phyloP scores from a whole-genome alignment of 2,113 vertebrate species.

The Naja naja region DNA sequence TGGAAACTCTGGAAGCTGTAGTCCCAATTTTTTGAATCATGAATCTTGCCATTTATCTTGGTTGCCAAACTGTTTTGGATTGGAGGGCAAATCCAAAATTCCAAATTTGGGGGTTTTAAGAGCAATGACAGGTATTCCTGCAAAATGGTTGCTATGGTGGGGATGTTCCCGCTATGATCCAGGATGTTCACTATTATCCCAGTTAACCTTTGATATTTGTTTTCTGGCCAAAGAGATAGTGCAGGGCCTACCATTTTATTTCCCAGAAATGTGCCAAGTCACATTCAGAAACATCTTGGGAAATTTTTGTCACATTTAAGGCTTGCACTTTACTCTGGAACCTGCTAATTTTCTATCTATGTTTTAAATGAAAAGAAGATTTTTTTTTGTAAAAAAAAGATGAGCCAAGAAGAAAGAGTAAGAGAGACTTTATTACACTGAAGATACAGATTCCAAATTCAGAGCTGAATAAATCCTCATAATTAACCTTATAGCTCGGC shows the following conservation, averaged over 20 bases:
- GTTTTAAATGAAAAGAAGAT: background rate
- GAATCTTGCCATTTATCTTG: background rate
- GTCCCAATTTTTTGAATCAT: background rate
- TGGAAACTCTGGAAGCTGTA: background rate
- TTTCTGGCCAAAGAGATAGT: background rate
- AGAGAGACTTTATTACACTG: background rate
- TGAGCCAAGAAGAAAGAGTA: background rate
- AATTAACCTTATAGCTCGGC: background rate
- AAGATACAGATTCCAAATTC: background rate
- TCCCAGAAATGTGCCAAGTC: background rate
- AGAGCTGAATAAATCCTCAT: too few relatives aligned
- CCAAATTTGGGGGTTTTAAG: background rate
- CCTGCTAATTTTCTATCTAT: background rate
- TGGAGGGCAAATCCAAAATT: background rate
- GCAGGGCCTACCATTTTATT: background rate
- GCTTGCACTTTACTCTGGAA: background rate
- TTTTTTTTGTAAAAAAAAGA: background rate
- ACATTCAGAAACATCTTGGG: background rate
- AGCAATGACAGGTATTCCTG: background rate
- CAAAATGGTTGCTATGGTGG: background rate
- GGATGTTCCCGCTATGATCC: background rate
- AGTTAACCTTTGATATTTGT: background rate
- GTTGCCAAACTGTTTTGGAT: background rate
- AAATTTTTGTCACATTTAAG: background rate
- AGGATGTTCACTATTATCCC: background rate